A percentile compares a stretch with the other conserved stretches of the same genome.
Evolutionary conservation across 1,140 invertebrate species (phyloP).

Genomic region (Drosophila persimilis): DNA sequence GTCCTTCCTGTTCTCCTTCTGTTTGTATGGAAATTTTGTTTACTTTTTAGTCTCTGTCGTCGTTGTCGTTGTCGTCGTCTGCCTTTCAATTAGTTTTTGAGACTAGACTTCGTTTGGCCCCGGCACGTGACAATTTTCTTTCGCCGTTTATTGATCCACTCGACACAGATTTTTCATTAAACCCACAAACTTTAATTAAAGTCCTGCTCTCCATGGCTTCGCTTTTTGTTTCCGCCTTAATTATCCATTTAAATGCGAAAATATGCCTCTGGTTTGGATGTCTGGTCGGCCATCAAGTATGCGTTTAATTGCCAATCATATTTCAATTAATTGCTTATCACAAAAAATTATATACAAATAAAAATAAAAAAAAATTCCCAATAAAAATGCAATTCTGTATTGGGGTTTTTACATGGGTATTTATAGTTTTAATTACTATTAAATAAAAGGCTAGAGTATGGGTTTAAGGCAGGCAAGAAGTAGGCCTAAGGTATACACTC

Average conservation of each 20-base stretch:
- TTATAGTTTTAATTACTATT: slow-evolving; percentile 64
- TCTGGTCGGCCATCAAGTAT: slow-evolving; percentile 42
- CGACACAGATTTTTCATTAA: slow-evolving; percentile 32
- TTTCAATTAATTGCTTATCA: slow-evolving; percentile 74
- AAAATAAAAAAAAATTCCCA: slow-evolving; percentile 19
- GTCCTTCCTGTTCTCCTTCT: slow-evolving; percentile 39
- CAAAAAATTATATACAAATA: slow-evolving; percentile 33
- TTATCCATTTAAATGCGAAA: slow-evolving; percentile 58
- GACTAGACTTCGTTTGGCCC: slow-evolving; percentile 47
- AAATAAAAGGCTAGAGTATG: neutral
- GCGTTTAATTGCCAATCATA: slow-evolving; percentile 77
- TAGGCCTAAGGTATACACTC: too few relatives aligned
- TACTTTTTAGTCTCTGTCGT: slow-evolving; percentile 22
- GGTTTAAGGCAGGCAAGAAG: too few relatives aligned
- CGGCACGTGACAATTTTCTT: slow-evolving; percentile 54
- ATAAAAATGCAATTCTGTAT: slow-evolving; percentile 28
- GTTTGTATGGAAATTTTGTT: slow-evolving; percentile 67
- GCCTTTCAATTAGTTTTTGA: slow-evolving; percentile 74
- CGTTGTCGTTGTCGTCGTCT: slow-evolving; percentile 49
- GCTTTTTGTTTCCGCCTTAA: slow-evolving; percentile 42
- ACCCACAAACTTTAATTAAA: slow-evolving; percentile 56
- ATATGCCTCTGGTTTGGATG: slow-evolving; percentile 51
- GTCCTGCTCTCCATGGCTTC: slow-evolving; percentile 6
- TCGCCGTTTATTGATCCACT: slow-evolving; percentile 38
- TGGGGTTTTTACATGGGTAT: slow-evolving; percentile 45